Evolutionary conservation across 2,113 vertebrate species (phyloP).

Genomic region (Cathartes aura): DNA sequence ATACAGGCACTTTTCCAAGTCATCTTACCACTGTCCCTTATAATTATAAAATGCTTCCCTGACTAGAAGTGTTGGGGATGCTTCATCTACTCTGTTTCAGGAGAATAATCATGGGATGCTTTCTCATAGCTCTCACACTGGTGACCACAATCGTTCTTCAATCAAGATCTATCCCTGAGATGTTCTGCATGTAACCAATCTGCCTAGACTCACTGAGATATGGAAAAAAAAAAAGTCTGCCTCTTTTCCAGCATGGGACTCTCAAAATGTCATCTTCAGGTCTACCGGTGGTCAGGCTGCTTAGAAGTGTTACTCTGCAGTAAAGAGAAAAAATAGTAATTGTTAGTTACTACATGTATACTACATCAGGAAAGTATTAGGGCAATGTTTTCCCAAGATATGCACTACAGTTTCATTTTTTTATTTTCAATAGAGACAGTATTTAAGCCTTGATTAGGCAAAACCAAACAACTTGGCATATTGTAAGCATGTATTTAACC

Average conservation of each 20-base stretch:
- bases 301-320: neutral
- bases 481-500: neutral
- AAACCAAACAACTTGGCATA: neutral
- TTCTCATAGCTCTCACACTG: neutral
- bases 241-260: neutral
- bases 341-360: neutral
- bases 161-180: neutral
- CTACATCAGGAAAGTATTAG: no score
- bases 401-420: neutral
- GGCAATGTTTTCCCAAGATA: neutral
- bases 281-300: neutral
- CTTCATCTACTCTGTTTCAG: neutral
- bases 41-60: neutral
- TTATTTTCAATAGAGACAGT: neutral
- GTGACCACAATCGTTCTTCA: accelerated
- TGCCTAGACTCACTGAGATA: neutral
- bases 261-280: neutral
- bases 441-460: neutral
- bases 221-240: neutral
- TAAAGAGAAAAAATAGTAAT: neutral
- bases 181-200: neutral
- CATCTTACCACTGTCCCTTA: neutral
- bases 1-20: neutral
- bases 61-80: neutral
- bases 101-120: neutral